Evolutionary conservation across 2,888 invertebrate species (phyloP).

Genomic region (Drosophila kuntzei): DNA sequence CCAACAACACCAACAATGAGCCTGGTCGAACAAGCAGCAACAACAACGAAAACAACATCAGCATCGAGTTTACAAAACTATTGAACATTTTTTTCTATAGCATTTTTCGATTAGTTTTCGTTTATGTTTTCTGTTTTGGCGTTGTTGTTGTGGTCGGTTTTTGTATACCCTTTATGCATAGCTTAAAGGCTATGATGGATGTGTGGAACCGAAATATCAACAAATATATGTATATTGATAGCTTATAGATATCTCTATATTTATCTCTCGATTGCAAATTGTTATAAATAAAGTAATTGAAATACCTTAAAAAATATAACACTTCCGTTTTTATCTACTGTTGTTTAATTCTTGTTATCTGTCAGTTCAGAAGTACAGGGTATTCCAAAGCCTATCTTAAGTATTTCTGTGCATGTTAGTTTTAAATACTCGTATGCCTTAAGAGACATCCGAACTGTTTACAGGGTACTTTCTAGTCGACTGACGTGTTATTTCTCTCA

Average conservation of each 20-base stretch:
- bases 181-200: background rate
- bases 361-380: background rate
- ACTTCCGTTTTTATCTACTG: too few relatives aligned
- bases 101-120: constrained; percentile 62
- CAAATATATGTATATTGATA: too few relatives aligned
- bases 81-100: constrained; percentile 37
- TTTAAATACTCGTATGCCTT: background rate
- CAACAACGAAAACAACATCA: constrained; percentile 23
- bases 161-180: constrained; percentile 3
- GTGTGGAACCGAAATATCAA: too few relatives aligned
- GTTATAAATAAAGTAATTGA: too few relatives aligned
- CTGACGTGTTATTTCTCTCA: background rate
- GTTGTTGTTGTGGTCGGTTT: constrained; percentile 34
- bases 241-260: too few relatives aligned
- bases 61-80: constrained; percentile 20
- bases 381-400: background rate
- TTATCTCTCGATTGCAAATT: too few relatives aligned
- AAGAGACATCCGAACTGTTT: background rate
- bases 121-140: constrained; percentile 38
- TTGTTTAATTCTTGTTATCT: background rate
- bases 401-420: background rate
- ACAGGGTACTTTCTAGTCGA: constrained; percentile 1
- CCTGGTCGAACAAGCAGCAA: constrained; percentile 14
- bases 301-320: too few relatives aligned
- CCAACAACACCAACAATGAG: constrained; percentile 12